phyloP scores from a whole-genome alignment of 1,140 invertebrate species.

The Drosophila athabasca region DNA sequence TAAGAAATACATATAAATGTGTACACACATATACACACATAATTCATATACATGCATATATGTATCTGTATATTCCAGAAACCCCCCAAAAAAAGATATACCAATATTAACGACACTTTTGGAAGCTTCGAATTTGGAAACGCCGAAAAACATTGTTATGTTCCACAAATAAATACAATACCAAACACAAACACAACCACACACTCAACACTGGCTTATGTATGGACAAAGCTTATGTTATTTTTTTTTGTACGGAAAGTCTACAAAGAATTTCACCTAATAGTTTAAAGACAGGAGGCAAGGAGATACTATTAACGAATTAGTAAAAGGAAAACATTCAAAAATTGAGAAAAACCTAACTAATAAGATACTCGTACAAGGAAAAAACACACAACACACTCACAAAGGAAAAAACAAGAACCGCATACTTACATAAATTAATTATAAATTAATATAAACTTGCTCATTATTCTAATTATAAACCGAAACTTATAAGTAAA shows the following conservation, averaged over 20 bases:
- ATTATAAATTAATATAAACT: slow-evolving; percentile 75
- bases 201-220: slow-evolving; percentile 14
- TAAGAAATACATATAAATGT: slow-evolving; percentile 41
- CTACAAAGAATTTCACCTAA: slow-evolving; percentile 69
- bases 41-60: slow-evolving; percentile 37
- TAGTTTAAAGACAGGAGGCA: slow-evolving; percentile 39
- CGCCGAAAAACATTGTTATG: slow-evolving; percentile 26
- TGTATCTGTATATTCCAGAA: slow-evolving; percentile 51
- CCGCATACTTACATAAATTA: slow-evolving; percentile 67
- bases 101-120: slow-evolving; percentile 45
- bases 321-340: slow-evolving; percentile 29
- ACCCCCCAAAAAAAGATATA: slow-evolving; percentile 17
- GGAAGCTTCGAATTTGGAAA: slow-evolving; percentile 56
- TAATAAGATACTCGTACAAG: slow-evolving; percentile 51
- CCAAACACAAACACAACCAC: slow-evolving; percentile 21
- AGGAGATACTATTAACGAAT: slow-evolving; percentile 46
- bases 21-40: slow-evolving; percentile 44
- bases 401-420: slow-evolving; percentile 4
- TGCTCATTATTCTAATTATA: slow-evolving; percentile 77
- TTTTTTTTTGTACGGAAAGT: slow-evolving; percentile 57
- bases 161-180: slow-evolving; percentile 33
- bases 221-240: slow-evolving; percentile 54
- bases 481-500: slow-evolving; percentile 64
- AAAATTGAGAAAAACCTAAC: slow-evolving; percentile 47
- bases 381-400: neutral